Evolutionary conservation across 2,113 vertebrate species (phyloP), one percentile per base, ranked within the genome.

Genomic region (Bubo bubo): DNA sequence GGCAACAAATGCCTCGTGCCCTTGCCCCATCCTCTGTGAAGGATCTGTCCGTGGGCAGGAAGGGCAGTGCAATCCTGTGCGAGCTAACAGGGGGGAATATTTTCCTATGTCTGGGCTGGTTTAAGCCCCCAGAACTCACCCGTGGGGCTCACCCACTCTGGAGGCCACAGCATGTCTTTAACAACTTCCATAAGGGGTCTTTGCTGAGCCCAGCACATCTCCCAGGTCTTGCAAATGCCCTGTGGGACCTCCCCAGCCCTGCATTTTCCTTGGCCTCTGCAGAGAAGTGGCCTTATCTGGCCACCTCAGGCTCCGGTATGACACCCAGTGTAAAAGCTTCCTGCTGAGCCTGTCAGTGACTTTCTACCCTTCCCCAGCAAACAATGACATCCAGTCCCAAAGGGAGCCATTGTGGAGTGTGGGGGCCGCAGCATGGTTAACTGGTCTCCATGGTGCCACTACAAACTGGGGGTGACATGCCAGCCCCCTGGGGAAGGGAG

Each of bases 271-370:
- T 45, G 87, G 45, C 21, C 22, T 53, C 47, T 68, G 71, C 23
- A 39, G 39, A 53, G 71, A 28, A 26, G 10, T 19, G 47, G 39
- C 71, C 62, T 83, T 19, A 47, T 62, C 47, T 1, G 2, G 22
- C 43, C 14, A 13, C 86, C 77, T 50, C 0, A 1, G 21, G 58
- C 20, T 64, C 49, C 10, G 0, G 58, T 21, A 30, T 1, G 11
- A 41, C 17, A 14, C 45, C 23, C 0, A 0, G 12, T 19, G 23
- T 24, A 3, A 50, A 64, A 32, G 30, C 21, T 62, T 75, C 37
- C 70, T 37, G 20, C 20, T 2, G 4, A 60, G 32, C 14, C 50
- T 28, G 12, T 4, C 50, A 9, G 41, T 17, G 41, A 32, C 59
- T 30, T 22, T 20, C n/a, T 49, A 6, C 41, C 7, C 30, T 49